A percentile compares a stretch with the other conserved stretches of the same genome.
Conservation (phyloP, 1,140 invertebrate genomes). For the Brachionus angularis region DNA sequence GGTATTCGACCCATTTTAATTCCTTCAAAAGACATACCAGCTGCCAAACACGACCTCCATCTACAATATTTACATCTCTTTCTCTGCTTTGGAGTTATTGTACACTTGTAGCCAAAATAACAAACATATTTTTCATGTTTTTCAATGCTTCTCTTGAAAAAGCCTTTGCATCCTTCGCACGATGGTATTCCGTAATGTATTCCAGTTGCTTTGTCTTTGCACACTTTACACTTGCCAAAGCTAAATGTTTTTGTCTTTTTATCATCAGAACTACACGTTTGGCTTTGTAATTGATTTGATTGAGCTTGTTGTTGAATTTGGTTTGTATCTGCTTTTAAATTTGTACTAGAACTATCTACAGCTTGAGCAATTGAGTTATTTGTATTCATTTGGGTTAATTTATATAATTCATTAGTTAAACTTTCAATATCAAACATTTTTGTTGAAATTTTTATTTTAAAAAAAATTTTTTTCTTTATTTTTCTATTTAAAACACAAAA, state of each 20-base stretch:
- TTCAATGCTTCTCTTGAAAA: slow-evolving; percentile 52
- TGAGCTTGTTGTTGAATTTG: background rate
- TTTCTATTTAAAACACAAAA: too few relatives aligned
- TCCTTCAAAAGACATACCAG: slow-evolving; percentile 42
- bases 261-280: too few relatives aligned
- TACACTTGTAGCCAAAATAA: slow-evolving; percentile 56
- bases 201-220: slow-evolving; percentile 38
- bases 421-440: too few relatives aligned
- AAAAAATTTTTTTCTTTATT: too few relatives aligned
- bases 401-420: too few relatives aligned
- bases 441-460: too few relatives aligned
- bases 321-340: background rate
- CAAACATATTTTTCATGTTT: slow-evolving; percentile 58
- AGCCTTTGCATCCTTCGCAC: slow-evolving; percentile 39
- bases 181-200: slow-evolving; percentile 37
- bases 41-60: slow-evolving; percentile 57
- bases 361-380: too few relatives aligned
- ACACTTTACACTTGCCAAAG: slow-evolving; percentile 42
- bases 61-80: slow-evolving; percentile 57
- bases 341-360: too few relatives aligned
- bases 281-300: too few relatives aligned
- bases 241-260: background rate
- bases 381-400: too few relatives aligned
- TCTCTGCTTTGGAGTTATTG: slow-evolving; percentile 55
- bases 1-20: slow-evolving; percentile 41